Conservation (phyloP, 2,113 vertebrate species). For the Gracilinanus agilis region DNA sequence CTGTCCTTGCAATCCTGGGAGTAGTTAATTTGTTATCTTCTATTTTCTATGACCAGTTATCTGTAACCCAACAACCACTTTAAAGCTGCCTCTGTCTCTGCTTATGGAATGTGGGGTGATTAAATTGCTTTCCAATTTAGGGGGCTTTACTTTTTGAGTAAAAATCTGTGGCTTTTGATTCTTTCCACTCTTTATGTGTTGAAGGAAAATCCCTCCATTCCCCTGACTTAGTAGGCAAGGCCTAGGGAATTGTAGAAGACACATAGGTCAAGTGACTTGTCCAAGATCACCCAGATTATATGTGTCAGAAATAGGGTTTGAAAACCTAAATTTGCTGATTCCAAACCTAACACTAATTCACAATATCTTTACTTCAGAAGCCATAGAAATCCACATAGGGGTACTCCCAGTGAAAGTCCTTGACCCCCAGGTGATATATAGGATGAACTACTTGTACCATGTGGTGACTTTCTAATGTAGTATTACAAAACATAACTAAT, state of each 20-base stretch:
- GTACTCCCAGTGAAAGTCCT: neutral
- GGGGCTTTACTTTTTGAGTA: neutral
- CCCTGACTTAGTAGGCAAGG: neutral
- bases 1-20: neutral
- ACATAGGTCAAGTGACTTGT: neutral
- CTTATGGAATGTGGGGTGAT: neutral
- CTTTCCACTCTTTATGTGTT: neutral
- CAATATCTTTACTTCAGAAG: neutral
- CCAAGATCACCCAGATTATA: neutral
- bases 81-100: neutral
- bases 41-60: neutral
- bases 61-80: neutral
- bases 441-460: neutral
- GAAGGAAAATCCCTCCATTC: neutral
- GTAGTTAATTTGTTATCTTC: neutral
- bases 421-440: neutral
- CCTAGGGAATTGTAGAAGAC: neutral
- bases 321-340: neutral
- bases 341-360: neutral
- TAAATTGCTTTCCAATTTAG: neutral
- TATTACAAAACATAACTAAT: neutral
- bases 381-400: neutral
- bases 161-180: neutral
- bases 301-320: neutral
- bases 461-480: neutral